Conservation (phyloP, 2,888 invertebrate species). For the Chymomyza caudatula region DNA sequence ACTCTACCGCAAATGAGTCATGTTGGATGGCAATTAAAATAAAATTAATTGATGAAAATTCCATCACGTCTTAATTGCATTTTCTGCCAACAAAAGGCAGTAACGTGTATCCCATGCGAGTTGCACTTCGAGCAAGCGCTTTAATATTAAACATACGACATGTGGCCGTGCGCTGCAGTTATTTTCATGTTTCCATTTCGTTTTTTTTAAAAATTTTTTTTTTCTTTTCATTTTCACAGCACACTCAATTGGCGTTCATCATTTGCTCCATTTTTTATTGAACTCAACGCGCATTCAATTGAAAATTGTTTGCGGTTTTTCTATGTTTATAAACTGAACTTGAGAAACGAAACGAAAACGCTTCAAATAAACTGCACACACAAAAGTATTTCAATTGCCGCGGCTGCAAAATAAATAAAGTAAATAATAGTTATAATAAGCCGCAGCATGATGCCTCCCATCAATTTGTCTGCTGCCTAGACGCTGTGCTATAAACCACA, state of each 20-base stretch:
- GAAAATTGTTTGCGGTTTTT: conserved; percentile 37
- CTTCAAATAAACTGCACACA: neutral
- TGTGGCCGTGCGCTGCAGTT: conserved; percentile 4
- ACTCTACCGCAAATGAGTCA: conserved; percentile 43
- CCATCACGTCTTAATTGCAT: conserved; percentile 64
- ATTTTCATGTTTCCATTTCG: neutral
- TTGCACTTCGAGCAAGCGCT: neutral
- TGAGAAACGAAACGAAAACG: conserved; percentile 21
- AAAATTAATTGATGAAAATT: conserved; percentile 64
- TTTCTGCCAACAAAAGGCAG: conserved; percentile 32
- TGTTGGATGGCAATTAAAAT: conserved; percentile 53
- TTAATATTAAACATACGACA: conserved; percentile 25
- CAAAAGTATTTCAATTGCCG: conserved; percentile 27
- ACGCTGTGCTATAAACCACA: neutral
- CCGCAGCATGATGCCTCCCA: neutral
- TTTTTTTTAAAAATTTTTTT: neutral
- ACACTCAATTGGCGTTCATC: neutral
- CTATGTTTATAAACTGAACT: conserved; percentile 29
- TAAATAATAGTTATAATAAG: neutral
- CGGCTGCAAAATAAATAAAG: neutral
- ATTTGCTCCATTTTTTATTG: conserved; percentile 7
- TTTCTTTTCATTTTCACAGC: neutral
- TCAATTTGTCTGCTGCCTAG: neutral
- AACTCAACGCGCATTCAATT: conserved; percentile 29
- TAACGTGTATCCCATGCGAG: conserved; percentile 20